Percentiles rank a stretch among this genome's conserved stretches.
These are phyloP conservation scores for Gouania willdenowi DNA, from an alignment of 2,797 vertebrate genomes.

Conservation along the genomic window DNA sequence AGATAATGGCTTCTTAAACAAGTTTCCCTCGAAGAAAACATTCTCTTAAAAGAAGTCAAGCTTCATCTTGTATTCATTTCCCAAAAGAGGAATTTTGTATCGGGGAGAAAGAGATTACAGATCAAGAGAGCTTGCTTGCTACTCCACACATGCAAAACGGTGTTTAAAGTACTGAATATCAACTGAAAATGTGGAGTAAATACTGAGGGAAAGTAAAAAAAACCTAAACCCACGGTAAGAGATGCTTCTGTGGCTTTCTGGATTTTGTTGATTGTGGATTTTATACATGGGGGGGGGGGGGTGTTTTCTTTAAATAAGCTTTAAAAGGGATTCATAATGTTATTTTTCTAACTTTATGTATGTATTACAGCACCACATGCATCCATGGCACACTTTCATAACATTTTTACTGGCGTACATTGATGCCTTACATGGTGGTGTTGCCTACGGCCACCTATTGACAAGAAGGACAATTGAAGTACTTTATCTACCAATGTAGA, in stretches of 20 bases:
- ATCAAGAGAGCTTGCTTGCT: conserved; percentile 48
- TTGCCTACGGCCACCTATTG: too few relatives aligned
- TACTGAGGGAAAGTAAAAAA: too few relatives aligned
- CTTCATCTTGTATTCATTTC: conserved; percentile 72
- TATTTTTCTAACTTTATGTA: too few relatives aligned
- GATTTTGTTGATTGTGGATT: conserved; percentile 50
- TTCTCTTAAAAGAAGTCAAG: conserved; percentile 57
- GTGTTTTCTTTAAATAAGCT: conserved; percentile 41
- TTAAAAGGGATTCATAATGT: conserved; percentile 17
- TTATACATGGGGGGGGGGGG: conserved; percentile 43
- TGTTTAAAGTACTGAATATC: conserved; percentile 28
- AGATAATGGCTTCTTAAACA: conserved; percentile 79
- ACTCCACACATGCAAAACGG: conserved; percentile 30
- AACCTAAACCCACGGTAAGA: background rate
- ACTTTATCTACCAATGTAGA: too few relatives aligned
- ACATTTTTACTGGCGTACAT: too few relatives aligned
- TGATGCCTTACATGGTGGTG: too few relatives aligned
- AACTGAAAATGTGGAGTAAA: conserved; percentile 5
- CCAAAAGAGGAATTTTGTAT: conserved; percentile 58
- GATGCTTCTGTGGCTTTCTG: conserved; percentile 49
- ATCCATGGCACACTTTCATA: too few relatives aligned
- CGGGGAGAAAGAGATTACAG: conserved; percentile 52
- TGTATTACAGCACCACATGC: too few relatives aligned
- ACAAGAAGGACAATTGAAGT: too few relatives aligned
- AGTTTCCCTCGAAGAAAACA: conserved; percentile 71